phyloP scores from a whole-genome alignment of 2,797 vertebrate species.

The Hemitrygon akajei region DNA sequence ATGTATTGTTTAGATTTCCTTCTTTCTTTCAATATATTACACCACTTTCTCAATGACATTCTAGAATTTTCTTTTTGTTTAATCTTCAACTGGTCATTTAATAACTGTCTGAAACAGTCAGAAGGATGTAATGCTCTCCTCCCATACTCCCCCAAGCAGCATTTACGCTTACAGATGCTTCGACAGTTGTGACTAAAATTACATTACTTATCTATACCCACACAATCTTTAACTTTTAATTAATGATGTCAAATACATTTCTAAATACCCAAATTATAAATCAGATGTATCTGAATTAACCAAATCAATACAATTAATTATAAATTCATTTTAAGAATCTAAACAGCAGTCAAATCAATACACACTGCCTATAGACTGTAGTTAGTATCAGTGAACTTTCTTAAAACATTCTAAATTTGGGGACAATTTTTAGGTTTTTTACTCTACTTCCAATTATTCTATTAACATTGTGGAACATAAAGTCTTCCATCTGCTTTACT shows the following conservation, averaged over 20 bases:
- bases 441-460: no score
- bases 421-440: neutral
- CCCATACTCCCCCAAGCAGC: neutral
- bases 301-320: neutral
- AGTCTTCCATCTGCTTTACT: no score
- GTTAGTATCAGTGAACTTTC: neutral
- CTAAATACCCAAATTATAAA: neutral
- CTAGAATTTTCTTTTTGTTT: neutral
- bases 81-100: neutral
- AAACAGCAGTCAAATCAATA: neutral
- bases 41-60: neutral
- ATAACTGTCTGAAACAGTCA: neutral
- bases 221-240: neutral
- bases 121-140: neutral
- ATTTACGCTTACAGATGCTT: neutral
- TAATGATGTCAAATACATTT: neutral
- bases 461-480: no score
- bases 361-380: neutral
- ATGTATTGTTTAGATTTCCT: neutral
- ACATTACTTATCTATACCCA: neutral
- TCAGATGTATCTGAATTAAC: neutral
- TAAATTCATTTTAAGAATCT: neutral
- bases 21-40: neutral
- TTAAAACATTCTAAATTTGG: neutral
- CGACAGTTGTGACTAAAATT: neutral